phyloP scores from a whole-genome alignment of 2,113 vertebrate genomes.

The Sporophila hypoxantha region DNA sequence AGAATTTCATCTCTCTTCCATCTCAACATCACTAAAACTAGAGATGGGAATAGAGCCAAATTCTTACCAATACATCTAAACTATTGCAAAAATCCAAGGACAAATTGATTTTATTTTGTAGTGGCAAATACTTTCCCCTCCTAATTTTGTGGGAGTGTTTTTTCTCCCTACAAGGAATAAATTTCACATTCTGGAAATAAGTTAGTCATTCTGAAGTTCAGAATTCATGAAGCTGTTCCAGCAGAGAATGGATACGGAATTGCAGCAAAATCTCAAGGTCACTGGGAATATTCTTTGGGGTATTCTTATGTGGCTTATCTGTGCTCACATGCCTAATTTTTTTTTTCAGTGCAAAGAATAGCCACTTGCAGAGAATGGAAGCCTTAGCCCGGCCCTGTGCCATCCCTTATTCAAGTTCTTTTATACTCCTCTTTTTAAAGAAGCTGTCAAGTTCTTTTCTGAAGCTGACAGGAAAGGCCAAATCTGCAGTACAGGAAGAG shows the following conservation, averaged over 20 bases:
- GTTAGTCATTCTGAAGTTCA: constrained; percentile 44
- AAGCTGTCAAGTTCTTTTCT: constrained; percentile 95
- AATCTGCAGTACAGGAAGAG: constrained; percentile 90
- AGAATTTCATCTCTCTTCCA: background rate
- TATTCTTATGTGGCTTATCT: constrained; percentile 81
- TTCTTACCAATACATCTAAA: background rate
- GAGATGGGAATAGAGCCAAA: background rate
- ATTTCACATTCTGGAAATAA: constrained; percentile 39
- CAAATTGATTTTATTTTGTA: constrained; percentile 5
- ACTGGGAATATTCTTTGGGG: constrained; percentile 69
- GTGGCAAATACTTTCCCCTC: background rate
- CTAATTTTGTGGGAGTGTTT: constrained; percentile 51
- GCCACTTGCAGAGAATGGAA: constrained; percentile 73
- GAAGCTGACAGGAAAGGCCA: constrained; percentile 86
- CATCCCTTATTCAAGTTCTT: constrained; percentile 89
- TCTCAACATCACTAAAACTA: background rate
- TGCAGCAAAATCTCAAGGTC: constrained; percentile 73
- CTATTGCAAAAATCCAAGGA: constrained; percentile 2
- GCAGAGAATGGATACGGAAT: constrained; percentile 51
- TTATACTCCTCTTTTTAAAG: constrained; percentile 92
- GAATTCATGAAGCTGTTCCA: constrained; percentile 40
- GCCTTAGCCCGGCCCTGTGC: constrained; percentile 79
- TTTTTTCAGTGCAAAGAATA: constrained; percentile 81
- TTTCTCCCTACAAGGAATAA: constrained; percentile 29
- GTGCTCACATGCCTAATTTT: constrained; percentile 77